These are phyloP conservation scores for Ricordea florida DNA, from an alignment of 92 coral and sea anemone species.

Conservation along the genomic window DNA sequence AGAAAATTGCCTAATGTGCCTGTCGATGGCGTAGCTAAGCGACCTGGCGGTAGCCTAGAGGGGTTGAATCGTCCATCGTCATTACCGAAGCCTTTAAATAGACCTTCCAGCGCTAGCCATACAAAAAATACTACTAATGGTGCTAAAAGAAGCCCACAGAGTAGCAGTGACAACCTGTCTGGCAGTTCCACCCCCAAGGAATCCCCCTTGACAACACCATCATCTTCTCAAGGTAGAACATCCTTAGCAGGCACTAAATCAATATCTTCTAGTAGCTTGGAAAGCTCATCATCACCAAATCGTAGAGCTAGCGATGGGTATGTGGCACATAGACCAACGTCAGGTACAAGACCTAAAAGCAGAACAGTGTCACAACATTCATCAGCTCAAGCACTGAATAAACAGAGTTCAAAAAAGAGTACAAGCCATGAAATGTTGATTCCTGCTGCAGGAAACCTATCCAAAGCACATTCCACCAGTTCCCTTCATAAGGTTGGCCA, in stretches of 20 bases:
- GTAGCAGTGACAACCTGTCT: slow-evolving; percentile 61
- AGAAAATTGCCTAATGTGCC: slow-evolving; percentile 91
- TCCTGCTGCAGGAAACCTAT: slow-evolving; percentile 54
- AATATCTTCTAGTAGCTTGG: slow-evolving; percentile 49
- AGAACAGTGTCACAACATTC: slow-evolving; percentile 39
- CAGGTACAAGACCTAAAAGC: slow-evolving; percentile 56
- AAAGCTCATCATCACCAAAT: slow-evolving; percentile 4
- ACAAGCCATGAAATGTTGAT: slow-evolving; percentile 60
- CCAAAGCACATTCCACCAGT: slow-evolving; percentile 94
- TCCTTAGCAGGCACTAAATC: slow-evolving; percentile 52
- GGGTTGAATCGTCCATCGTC: slow-evolving; percentile 57
- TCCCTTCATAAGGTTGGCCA: slow-evolving; percentile 70
- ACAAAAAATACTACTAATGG: slow-evolving; percentile 29
- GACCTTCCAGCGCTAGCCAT: slow-evolving; percentile 56
- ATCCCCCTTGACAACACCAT: slow-evolving; percentile 65
- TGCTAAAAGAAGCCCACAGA: slow-evolving; percentile 59
- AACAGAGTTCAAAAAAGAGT: slow-evolving; percentile 47
- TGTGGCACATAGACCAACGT: slow-evolving; percentile 51
- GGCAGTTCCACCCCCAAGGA: slow-evolving; percentile 73
- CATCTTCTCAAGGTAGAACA: slow-evolving; percentile 46
- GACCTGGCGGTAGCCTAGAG: slow-evolving; percentile 69
- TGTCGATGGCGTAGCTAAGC: slow-evolving; percentile 46
- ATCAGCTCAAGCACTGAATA: slow-evolving; percentile 23
- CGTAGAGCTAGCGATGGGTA: slow-evolving; percentile 71
- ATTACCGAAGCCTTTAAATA: slow-evolving; percentile 62